Evolutionary conservation across 2,797 vertebrate genomes (phyloP).

Genomic region (Danio jaintianensis): DNA sequence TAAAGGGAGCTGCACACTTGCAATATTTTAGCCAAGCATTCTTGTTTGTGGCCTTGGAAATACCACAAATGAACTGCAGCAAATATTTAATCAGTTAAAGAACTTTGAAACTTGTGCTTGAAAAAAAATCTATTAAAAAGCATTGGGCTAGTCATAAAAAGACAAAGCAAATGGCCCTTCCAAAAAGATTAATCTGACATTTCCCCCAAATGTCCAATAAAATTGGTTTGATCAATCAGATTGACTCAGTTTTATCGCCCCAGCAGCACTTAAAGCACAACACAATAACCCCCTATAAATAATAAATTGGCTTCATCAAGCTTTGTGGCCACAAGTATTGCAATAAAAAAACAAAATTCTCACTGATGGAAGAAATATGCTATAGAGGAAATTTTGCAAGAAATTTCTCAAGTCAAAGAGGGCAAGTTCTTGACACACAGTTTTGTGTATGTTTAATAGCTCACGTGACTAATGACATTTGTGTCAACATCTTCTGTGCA

Average conservation of each 20-base stretch:
- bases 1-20: neutral
- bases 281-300: conserved; percentile 25
- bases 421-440: neutral
- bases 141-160: neutral
- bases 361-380: neutral
- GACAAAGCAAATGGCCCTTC: conserved; percentile 2
- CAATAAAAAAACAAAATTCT: neutral
- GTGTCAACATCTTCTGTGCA: conserved; percentile 3
- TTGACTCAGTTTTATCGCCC: neutral
- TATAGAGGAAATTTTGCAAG: conserved; percentile 17
- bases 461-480: conserved; percentile 16
- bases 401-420: neutral
- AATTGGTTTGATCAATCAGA: neutral
- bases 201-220: conserved; percentile 11
- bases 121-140: conserved; percentile 6
- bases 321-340: neutral
- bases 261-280: conserved; percentile 1
- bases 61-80: neutral
- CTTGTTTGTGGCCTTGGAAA: neutral
- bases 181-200: conserved; percentile 5
- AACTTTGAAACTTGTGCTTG: conserved; percentile 14
- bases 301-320: conserved; percentile 10
- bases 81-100: conserved; percentile 22
- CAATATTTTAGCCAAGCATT: neutral
- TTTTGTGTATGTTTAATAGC: conserved; percentile 11